A percentile compares a stretch with the other conserved stretches of the same genome.
phyloP scores from a whole-genome alignment of 2,888 invertebrate genomes.

The Eupithecia dodoneata region DNA sequence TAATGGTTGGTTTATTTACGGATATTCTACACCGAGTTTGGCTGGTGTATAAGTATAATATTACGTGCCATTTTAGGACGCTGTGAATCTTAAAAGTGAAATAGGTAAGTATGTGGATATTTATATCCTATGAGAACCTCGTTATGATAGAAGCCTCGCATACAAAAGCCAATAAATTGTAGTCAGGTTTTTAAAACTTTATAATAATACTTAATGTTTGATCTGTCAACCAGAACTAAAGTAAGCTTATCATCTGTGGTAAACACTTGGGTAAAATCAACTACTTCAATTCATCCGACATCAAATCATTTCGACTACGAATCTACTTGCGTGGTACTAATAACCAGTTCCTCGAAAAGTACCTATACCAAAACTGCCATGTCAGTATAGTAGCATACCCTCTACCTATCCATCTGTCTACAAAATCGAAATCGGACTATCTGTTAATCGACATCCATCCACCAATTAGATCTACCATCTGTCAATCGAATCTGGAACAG shows the following conservation, averaged over 20 bases:
- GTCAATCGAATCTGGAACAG: slow-evolving; percentile 47
- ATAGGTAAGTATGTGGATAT: not conserved
- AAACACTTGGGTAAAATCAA: slow-evolving; percentile 45
- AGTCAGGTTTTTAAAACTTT: not conserved
- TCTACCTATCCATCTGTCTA: slow-evolving; percentile 1
- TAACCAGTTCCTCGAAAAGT: not conserved
- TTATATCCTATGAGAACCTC: not conserved
- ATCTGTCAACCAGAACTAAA: not conserved
- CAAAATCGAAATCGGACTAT: slow-evolving; percentile 7
- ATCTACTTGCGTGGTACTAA: not conserved
- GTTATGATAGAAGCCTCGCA: not conserved
- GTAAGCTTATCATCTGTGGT: not conserved
- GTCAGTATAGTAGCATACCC: not conserved
- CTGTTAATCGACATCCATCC: not conserved
- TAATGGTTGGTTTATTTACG: too few relatives aligned
- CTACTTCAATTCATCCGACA: slow-evolving; percentile 24
- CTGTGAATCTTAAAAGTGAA: not conserved
- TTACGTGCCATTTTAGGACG: not conserved
- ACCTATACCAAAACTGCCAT: not conserved
- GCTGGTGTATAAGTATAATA: too few relatives aligned
- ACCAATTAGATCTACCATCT: slow-evolving; percentile 32
- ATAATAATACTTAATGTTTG: not conserved
- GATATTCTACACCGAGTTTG: too few relatives aligned
- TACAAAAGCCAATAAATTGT: not conserved
- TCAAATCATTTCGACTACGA: not conserved